Conservation (phyloP, 1,140 invertebrate genomes). For the Pogonus chalceus region DNA sequence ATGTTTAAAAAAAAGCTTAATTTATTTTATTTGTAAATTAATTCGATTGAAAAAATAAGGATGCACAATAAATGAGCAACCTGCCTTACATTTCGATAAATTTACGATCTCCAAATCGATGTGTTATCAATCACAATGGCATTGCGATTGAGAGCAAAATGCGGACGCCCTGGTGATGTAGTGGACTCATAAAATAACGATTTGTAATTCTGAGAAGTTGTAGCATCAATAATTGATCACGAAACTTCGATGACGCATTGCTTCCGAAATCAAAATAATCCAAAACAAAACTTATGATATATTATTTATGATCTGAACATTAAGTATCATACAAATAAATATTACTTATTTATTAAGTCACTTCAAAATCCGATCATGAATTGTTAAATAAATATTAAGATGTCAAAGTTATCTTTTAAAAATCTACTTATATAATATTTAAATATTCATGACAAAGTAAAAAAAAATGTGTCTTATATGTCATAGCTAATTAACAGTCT, state of each 20-base stretch:
- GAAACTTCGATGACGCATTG: neutral
- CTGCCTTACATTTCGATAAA: neutral
- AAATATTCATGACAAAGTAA: too few relatives aligned
- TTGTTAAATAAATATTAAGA: too few relatives aligned
- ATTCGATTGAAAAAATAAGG: neutral
- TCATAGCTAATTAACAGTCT: too few relatives aligned
- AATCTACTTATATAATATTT: too few relatives aligned
- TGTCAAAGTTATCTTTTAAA: too few relatives aligned
- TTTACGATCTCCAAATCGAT: neutral
- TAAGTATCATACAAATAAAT: too few relatives aligned
- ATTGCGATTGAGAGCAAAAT: neutral
- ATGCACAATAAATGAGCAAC: too few relatives aligned
- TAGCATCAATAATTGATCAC: neutral
- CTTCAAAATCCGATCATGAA: too few relatives aligned
- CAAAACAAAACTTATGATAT: neutral
- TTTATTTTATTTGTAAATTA: neutral
- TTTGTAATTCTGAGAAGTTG: slow-evolving; percentile 13
- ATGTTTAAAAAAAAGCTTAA: too few relatives aligned
- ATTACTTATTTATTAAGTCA: too few relatives aligned
- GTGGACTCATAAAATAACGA: slow-evolving; percentile 11
- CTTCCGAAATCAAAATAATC: neutral
- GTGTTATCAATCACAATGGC: neutral
- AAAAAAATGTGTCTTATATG: too few relatives aligned
- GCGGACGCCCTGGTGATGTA: neutral
- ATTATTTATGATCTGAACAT: too few relatives aligned